These are phyloP conservation scores for Aphaenogaster rudis DNA, from an alignment of 1,140 invertebrate genomes.

Conservation along the genomic window DNA sequence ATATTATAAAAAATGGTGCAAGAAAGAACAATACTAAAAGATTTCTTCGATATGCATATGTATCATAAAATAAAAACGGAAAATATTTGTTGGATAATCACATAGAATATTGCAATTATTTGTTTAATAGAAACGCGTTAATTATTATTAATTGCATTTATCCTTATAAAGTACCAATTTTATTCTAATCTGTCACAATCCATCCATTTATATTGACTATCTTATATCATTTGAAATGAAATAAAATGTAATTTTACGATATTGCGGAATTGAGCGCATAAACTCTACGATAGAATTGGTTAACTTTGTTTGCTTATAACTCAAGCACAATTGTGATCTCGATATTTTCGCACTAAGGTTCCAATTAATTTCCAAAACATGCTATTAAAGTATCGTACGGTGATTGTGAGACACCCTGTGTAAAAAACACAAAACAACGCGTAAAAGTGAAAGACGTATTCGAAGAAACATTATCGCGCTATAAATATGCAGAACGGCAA, in stretches of 20 bases:
- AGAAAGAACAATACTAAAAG: too few relatives aligned
- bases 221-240: neutral
- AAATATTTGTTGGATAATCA: too few relatives aligned
- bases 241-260: neutral
- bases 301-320: neutral
- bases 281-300: neutral
- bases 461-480: neutral
- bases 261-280: neutral
- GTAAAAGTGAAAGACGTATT: neutral
- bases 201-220: neutral
- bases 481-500: constrained; percentile 6
- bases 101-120: neutral
- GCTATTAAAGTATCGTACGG: neutral
- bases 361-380: neutral
- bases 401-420: neutral
- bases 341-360: neutral
- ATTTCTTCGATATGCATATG: too few relatives aligned
- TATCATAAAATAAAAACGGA: too few relatives aligned
- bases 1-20: too few relatives aligned
- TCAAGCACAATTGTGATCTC: neutral
- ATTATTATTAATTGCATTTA: neutral
- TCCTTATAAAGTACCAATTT: neutral
- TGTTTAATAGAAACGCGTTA: neutral
- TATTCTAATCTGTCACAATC: neutral
- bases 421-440: neutral